These are phyloP conservation scores for Physella acuta DNA, from an alignment of 1,140 invertebrate genomes.

Conservation along the genomic window DNA sequence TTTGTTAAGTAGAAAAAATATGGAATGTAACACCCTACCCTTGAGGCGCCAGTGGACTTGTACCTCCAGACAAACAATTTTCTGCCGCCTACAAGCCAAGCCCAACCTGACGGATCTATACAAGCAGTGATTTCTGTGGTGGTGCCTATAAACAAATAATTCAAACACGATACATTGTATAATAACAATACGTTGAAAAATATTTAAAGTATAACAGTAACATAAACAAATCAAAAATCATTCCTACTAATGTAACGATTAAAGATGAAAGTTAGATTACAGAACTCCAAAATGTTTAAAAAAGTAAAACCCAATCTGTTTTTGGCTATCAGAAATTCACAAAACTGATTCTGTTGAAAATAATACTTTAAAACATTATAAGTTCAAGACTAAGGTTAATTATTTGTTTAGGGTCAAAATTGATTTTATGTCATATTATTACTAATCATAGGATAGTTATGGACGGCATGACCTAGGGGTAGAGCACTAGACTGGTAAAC, in stretches of 20 bases:
- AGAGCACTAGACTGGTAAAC: too few relatives aligned
- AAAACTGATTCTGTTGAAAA: too few relatives aligned
- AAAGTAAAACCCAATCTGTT: not conserved
- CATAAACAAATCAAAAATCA: not conserved
- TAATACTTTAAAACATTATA: too few relatives aligned
- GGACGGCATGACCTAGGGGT: too few relatives aligned
- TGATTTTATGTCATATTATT: too few relatives aligned
- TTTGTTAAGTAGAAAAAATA: too few relatives aligned
- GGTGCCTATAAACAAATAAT: slow-evolving; percentile 58
- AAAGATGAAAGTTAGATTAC: not conserved
- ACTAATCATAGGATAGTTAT: too few relatives aligned
- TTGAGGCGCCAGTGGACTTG: slow-evolving; percentile 52
- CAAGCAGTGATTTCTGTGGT: slow-evolving; percentile 68
- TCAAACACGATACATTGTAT: not conserved
- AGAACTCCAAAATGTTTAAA: not conserved
- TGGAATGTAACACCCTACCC: slow-evolving; percentile 9
- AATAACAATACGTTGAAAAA: not conserved
- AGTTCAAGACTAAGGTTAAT: too few relatives aligned
- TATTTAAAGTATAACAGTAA: not conserved
- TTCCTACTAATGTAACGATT: not conserved
- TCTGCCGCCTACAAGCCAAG: slow-evolving; percentile 84
- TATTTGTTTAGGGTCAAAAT: too few relatives aligned
- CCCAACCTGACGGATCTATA: slow-evolving; percentile 71
- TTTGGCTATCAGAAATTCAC: not conserved
- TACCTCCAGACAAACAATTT: slow-evolving; percentile 86